phyloP scores from a whole-genome alignment of 2,888 invertebrate species.

The Abrostola tripartita region DNA sequence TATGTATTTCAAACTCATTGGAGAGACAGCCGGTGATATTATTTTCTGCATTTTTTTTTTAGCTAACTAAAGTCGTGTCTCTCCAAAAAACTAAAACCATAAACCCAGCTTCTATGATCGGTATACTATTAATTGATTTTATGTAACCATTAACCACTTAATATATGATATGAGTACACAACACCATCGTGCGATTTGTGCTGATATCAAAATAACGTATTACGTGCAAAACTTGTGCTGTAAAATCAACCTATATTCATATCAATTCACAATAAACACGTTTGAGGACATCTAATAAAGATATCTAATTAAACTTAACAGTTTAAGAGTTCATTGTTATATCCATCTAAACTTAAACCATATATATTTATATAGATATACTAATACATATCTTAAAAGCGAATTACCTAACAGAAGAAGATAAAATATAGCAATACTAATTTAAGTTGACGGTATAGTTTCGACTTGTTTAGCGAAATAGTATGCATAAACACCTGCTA shows the following conservation, averaged over 20 bases:
- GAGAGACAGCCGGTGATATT: conserved; percentile 36
- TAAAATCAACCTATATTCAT: conserved; percentile 33
- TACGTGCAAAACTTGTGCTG: conserved; percentile 56
- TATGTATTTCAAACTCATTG: conserved; percentile 19
- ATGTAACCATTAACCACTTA: conserved; percentile 40
- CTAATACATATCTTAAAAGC: conserved; percentile 19
- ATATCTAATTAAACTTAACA: conserved; percentile 9
- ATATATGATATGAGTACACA: conserved; percentile 37
- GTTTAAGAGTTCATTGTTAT: conserved; percentile 1
- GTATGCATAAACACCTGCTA: conserved; percentile 46
- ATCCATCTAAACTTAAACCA: conserved; percentile 21
- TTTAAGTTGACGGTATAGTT: conserved; percentile 32
- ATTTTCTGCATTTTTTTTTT: conserved; percentile 26
- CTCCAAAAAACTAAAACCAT: conserved; percentile 30
- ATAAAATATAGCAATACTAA: conserved; percentile 19
- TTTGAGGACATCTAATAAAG: conserved; percentile 11
- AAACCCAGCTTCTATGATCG: conserved; percentile 22
- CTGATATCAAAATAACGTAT: conserved; percentile 48
- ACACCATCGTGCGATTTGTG: conserved; percentile 55
- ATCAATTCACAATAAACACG: conserved; percentile 24
- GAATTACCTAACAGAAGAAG: conserved; percentile 22
- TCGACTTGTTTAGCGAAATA: conserved; percentile 43
- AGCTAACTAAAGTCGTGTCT: conserved; percentile 24
- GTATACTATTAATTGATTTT: conserved; percentile 21
- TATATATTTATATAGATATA: conserved; percentile 6